Conservation (phyloP, 2,797 vertebrate genomes). For the Peromyscus nudipes region DNA sequence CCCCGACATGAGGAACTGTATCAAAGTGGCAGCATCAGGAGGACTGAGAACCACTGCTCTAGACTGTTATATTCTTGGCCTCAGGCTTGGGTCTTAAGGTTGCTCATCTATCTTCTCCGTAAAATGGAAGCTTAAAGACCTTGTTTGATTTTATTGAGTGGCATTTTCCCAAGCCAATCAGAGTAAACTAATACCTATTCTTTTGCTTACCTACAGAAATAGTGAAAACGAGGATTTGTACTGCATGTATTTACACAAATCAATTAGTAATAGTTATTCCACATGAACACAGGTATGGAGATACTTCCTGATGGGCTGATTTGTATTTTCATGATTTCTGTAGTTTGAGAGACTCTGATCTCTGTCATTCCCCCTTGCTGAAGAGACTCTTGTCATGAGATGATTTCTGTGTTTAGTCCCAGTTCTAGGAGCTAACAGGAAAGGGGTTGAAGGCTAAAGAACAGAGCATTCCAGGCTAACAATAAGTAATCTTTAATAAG, state of each 20-base stretch:
- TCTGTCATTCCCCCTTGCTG: background rate
- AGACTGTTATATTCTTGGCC: constrained; percentile 22
- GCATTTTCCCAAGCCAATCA: background rate
- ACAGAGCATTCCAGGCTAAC: constrained; percentile 24
- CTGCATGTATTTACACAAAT: background rate
- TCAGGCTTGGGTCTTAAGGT: background rate
- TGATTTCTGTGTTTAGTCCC: background rate
- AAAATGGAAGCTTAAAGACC: background rate
- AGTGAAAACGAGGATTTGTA: background rate
- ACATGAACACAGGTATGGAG: background rate
- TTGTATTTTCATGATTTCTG: background rate
- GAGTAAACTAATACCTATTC: background rate
- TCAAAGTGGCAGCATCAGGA: background rate
- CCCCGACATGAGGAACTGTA: background rate
- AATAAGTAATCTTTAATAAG: background rate
- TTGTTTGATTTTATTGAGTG: constrained; percentile 18
- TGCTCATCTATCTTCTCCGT: background rate
- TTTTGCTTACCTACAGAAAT: constrained; percentile 11
- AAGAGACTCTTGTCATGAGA: background rate
- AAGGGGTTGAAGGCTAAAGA: background rate
- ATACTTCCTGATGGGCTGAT: background rate
- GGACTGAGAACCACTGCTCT: background rate
- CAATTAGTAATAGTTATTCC: background rate
- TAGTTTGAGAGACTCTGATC: background rate
- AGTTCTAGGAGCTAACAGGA: background rate